Conservation (phyloP, 2,113 vertebrate genomes). For the Pedionomus torquatus region DNA sequence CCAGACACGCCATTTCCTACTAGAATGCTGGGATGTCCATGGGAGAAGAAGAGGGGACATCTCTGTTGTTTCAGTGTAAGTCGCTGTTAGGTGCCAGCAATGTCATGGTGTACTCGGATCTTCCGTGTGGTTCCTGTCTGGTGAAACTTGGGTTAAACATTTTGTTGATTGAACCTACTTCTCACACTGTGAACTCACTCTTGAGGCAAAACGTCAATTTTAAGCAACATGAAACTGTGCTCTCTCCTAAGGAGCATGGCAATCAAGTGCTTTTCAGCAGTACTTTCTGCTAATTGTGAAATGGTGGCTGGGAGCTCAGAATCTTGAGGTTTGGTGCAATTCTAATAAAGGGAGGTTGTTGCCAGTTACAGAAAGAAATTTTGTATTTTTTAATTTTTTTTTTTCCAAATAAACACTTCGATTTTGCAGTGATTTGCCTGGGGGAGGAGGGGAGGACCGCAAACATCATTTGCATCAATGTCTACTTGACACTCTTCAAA, state of each 20-base stretch:
- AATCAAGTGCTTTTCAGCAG: not conserved
- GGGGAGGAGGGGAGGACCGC: not conserved
- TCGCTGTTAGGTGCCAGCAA: rapidly evolving
- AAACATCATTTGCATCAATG: not conserved
- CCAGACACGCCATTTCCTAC: rapidly evolving
- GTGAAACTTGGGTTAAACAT: not conserved
- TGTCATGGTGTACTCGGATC: rapidly evolving
- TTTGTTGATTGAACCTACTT: not conserved
- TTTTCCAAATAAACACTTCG: not conserved
- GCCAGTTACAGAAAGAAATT: not conserved
- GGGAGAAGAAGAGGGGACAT: not conserved
- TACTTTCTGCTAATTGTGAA: not conserved
- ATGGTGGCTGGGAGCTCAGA: not conserved
- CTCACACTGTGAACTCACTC: not conserved
- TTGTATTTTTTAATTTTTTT: not conserved
- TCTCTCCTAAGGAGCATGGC: rapidly evolving
- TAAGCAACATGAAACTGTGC: not conserved
- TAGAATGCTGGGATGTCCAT: not conserved
- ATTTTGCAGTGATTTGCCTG: not conserved
- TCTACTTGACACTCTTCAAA: not conserved
- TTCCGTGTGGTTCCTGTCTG: not conserved
- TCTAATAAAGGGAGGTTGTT: not conserved
- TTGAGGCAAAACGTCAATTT: not conserved
- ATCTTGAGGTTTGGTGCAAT: not conserved
- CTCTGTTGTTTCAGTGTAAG: not conserved